Evolutionary conservation across 2,888 invertebrate genomes (phyloP).

Genomic region (Polydrusus cervinus): DNA sequence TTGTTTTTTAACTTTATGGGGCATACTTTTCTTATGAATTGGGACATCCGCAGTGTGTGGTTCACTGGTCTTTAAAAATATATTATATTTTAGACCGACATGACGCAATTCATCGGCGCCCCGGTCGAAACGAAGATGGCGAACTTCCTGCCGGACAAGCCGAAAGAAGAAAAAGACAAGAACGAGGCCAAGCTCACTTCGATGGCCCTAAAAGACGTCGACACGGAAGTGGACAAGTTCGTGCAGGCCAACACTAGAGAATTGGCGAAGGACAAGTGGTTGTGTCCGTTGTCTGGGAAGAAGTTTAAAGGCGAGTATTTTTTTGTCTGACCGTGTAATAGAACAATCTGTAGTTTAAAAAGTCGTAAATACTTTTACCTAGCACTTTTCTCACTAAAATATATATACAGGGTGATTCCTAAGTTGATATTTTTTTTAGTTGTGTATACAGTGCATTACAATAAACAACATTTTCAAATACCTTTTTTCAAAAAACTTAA

Average conservation of each 20-base stretch:
- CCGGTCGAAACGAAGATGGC: constrained; percentile 93
- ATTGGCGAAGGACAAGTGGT: constrained; percentile 97
- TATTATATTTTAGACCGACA: constrained; percentile 74
- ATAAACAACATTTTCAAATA: too few species aligned
- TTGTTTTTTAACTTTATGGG: too few species aligned
- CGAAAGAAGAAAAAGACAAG: constrained; percentile 81
- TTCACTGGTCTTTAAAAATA: not conserved
- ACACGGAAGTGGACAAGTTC: constrained; percentile 92
- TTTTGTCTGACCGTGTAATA: too few species aligned
- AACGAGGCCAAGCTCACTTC: constrained; percentile 68
- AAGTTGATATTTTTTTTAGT: too few species aligned
- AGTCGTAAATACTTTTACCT: too few species aligned
- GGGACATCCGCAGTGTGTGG: too few species aligned
- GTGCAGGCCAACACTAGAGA: constrained; percentile 97
- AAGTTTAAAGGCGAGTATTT: constrained; percentile 86
- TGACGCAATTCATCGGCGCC: constrained; percentile 83
- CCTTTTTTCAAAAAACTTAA: too few species aligned
- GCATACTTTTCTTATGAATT: too few species aligned
- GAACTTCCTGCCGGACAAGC: constrained; percentile 87
- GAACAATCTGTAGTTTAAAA: too few species aligned
- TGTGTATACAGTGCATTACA: too few species aligned
- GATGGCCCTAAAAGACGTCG: constrained; percentile 72
- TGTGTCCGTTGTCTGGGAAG: constrained; percentile 98
- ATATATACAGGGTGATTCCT: too few species aligned
- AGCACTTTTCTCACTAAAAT: too few species aligned